phyloP scores from a whole-genome alignment of 2,888 invertebrate species.

The Drosophila dives region DNA sequence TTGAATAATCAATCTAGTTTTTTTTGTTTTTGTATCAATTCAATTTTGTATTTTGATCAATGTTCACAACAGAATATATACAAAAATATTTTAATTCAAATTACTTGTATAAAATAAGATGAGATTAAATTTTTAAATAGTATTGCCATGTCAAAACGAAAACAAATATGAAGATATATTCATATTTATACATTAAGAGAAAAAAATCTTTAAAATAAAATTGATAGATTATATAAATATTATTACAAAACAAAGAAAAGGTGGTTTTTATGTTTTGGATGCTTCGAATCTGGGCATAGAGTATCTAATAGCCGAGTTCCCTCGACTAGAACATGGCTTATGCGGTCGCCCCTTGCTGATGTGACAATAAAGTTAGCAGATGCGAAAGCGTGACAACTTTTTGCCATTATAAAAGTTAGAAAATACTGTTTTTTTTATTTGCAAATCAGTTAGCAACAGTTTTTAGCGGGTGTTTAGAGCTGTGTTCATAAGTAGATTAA shows the following conservation, averaged over 20 bases:
- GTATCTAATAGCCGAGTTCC: background rate
- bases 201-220: background rate
- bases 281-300: background rate
- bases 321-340: background rate
- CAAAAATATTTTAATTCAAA: background rate
- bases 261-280: background rate
- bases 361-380: slow-evolving; percentile 61
- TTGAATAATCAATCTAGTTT: background rate
- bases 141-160: background rate
- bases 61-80: background rate
- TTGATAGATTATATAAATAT: background rate
- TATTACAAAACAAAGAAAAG: background rate
- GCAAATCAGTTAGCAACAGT: background rate
- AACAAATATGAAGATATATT: background rate
- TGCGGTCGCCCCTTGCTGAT: slow-evolving; percentile 12
- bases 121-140: rapidly evolving
- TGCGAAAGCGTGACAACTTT: slow-evolving; percentile 66
- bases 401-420: slow-evolving; percentile 62
- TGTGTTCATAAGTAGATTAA: slow-evolving; percentile 38
- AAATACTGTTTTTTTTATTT: slow-evolving; percentile 13
- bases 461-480: slow-evolving; percentile 13
- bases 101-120: background rate
- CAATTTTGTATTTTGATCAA: background rate
- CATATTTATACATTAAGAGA: too few relatives aligned
- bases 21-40: background rate